These are phyloP conservation scores for Megaleporinus macrocephalus DNA, from an alignment of 2,113 vertebrate species.

Conservation along the genomic window DNA sequence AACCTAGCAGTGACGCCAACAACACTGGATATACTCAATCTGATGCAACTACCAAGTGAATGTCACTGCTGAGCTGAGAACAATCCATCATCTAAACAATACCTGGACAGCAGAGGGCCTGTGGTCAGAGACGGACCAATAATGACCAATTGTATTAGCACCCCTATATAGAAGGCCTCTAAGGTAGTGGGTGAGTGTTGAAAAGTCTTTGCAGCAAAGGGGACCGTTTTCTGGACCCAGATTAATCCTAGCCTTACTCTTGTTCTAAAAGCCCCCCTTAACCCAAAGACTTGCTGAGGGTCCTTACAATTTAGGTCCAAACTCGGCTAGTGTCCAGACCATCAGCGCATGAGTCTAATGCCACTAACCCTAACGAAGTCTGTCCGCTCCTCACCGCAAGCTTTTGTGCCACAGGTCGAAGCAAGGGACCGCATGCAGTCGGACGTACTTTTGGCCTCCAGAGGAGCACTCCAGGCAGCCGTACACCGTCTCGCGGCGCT, in stretches of 20 bases:
- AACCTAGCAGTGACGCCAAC: no score
- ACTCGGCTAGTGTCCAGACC: not conserved
- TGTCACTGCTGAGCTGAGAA: no score
- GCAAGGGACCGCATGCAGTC: slow-evolving; percentile 95
- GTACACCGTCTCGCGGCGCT: slow-evolving; percentile 92
- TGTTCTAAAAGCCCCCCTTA: not conserved
- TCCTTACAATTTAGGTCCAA: not conserved
- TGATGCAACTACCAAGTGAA: no score
- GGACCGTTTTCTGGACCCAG: not conserved
- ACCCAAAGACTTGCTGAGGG: not conserved
- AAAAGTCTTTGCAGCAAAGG: not conserved
- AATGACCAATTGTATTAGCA: no score
- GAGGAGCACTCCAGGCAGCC: slow-evolving; percentile 92
- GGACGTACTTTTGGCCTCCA: slow-evolving; percentile 88
- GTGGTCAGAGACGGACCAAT: no score
- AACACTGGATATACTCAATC: no score
- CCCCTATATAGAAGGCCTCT: not conserved
- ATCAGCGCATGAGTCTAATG: no score
- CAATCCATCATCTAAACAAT: no score
- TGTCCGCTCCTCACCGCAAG: slow-evolving; percentile 78
- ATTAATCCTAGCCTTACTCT: not conserved
- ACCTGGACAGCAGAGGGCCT: no score
- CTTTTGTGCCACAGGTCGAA: slow-evolving; percentile 98
- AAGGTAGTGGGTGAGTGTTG: not conserved
- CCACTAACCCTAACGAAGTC: not conserved